These are phyloP conservation scores for Uloborus diversus DNA, from an alignment of 1,140 invertebrate genomes.

Conservation along the genomic window DNA sequence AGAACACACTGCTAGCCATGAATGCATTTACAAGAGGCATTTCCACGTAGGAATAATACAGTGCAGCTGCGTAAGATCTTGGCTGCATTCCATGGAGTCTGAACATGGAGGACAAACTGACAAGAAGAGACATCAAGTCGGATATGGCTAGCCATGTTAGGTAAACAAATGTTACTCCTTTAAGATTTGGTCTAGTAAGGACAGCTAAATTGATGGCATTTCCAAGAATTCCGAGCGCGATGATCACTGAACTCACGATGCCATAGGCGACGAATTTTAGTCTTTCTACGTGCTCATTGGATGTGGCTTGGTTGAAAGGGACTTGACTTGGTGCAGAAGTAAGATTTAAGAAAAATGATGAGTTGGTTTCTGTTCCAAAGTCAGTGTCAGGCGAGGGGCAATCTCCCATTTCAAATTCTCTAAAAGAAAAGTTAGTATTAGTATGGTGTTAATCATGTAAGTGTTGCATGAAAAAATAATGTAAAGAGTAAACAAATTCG, in stretches of 20 bases:
- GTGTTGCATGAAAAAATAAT: too few relatives aligned
- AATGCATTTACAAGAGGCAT: constrained; percentile 79
- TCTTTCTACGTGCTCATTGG: constrained; percentile 22
- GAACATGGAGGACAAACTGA: constrained; percentile 74
- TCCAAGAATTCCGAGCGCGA: constrained; percentile 76
- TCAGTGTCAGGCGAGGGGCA: background rate
- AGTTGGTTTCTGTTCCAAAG: background rate
- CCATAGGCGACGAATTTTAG: constrained; percentile 74
- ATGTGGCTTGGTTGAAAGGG: background rate
- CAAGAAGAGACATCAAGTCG: constrained; percentile 73
- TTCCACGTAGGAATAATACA: constrained; percentile 78
- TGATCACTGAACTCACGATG: constrained; percentile 75
- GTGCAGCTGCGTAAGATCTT: constrained; percentile 73
- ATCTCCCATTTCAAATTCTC: constrained; percentile 1
- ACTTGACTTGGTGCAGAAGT: background rate
- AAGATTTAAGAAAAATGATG: background rate
- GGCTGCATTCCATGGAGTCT: constrained; percentile 74
- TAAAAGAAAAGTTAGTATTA: constrained; percentile 7
- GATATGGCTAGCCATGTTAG: constrained; percentile 77
- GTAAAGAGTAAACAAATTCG: too few relatives aligned
- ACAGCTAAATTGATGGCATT: constrained; percentile 79
- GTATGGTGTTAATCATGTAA: too few relatives aligned
- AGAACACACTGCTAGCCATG: constrained; percentile 69
- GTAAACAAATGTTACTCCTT: constrained; percentile 80
- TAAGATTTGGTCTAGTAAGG: constrained; percentile 77